Evolutionary conservation across 2,113 vertebrate species (phyloP), one percentile per base, ranked within the genome.

Genomic region (Coptodon bakossiorum): DNA sequence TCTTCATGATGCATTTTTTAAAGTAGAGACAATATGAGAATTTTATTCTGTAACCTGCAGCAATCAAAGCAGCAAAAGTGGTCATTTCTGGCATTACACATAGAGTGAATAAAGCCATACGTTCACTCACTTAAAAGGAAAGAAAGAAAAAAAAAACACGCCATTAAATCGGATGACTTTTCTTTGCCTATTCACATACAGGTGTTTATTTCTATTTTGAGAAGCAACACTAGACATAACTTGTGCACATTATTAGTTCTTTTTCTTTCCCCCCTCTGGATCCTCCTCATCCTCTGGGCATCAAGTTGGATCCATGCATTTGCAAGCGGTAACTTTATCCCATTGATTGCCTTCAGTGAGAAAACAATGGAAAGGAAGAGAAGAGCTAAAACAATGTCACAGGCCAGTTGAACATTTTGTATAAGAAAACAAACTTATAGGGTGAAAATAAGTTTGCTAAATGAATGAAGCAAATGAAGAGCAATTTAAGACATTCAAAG

Each of bases 321-420:
- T 83, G 86, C 83, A 86, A 90, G 87, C 63, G 24, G 92, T 94
- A 93, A 95, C 91, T 86, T 86, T 82, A 95, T 92, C 87, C 8
- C 84, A 93, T 73, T 87, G 89, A 92, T 88, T 84, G 40, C 63
- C 40, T 78, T 87, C 36, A 56, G 34, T 76, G 16, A 86, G 10
- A 90, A 88, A 83, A 82, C 73, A 73, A 7, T 10, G 4, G 16
- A 50, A 36, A 53, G 45, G 56, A 8, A 10, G 27, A 54, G 19
- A 61, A 22, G 36, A 17, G 16, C 22, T 82, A 68, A 88, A 1
- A 40, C 22, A 80, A 54, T 24, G 6, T 84, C 59, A 54, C 40
- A 40, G 11, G 22, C 10, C 7, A 61, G 34, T 19, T 54, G 27
- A 71, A 73, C 12, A 80, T 19, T 36, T 31, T 45, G 5, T 24